Conservation (phyloP, 2,113 vertebrate genomes). For the Setophaga coronata region DNA sequence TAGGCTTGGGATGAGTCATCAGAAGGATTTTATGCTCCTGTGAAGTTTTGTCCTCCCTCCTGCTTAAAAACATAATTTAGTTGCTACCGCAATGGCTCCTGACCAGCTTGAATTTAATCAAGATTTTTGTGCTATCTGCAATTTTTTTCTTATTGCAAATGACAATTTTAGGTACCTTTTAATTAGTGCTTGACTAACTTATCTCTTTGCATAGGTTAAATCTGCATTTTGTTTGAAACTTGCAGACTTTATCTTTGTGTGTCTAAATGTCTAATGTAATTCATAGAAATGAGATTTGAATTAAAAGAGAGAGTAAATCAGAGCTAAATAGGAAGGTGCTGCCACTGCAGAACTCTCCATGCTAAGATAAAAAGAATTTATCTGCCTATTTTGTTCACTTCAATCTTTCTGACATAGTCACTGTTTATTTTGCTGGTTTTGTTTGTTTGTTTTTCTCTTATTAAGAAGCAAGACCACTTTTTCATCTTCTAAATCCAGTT, state of each 20-base stretch:
- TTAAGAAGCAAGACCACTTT: not conserved
- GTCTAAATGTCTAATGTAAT: not conserved
- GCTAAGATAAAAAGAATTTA: not conserved
- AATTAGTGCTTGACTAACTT: not conserved
- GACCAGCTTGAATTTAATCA: not conserved
- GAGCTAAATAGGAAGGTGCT: not conserved
- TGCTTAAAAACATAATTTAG: not conserved
- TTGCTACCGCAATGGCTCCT: not conserved
- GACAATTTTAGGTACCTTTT: not conserved
- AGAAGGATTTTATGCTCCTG: not conserved
- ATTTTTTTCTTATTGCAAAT: not conserved
- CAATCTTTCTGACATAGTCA: not conserved
- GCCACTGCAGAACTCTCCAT: not conserved
- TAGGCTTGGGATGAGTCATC: not conserved
- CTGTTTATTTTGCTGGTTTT: not conserved
- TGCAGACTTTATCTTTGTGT: not conserved
- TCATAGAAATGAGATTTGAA: not conserved
- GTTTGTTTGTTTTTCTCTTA: not conserved
- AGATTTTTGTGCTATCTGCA: not conserved
- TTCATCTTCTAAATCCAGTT: not conserved
- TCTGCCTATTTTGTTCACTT: not conserved
- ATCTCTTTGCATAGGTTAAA: not conserved
- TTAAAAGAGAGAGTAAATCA: not conserved
- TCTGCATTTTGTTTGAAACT: not conserved
- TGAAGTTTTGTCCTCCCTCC: not conserved